phyloP scores from a whole-genome alignment of 2,888 invertebrate species.

The Dermolepida albohirtum region DNA sequence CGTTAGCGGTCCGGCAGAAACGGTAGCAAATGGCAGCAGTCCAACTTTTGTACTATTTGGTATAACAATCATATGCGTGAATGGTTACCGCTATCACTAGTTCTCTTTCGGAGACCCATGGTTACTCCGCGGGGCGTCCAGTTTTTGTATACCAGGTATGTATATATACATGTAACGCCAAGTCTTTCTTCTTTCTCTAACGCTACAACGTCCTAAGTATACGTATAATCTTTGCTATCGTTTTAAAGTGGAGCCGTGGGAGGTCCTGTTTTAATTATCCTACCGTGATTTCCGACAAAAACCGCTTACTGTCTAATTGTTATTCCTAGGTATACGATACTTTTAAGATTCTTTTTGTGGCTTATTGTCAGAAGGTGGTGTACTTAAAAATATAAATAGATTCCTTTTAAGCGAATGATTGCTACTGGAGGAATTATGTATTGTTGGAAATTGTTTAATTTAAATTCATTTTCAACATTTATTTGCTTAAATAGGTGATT shows the following conservation, averaged over 20 bases:
- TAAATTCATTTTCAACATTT: too few relatives aligned
- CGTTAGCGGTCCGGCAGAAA: slow-evolving; percentile 44
- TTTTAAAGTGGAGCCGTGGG: slow-evolving; percentile 48
- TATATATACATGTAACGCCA: slow-evolving; percentile 44
- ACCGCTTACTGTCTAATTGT: slow-evolving; percentile 43
- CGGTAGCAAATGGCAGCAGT: slow-evolving; percentile 50
- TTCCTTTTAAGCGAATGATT: slow-evolving; percentile 6
- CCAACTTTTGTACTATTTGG: slow-evolving; percentile 50
- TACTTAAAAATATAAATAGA: slow-evolving; percentile 26
- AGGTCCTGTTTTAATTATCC: slow-evolving; percentile 50
- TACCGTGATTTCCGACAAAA: slow-evolving; percentile 40
- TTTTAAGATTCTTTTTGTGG: slow-evolving; percentile 32
- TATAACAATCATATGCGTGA: slow-evolving; percentile 52
- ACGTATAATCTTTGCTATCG: slow-evolving; percentile 46
- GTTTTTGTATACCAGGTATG: too few relatives aligned
- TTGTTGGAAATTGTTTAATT: not conserved
- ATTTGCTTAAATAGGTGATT: too few relatives aligned
- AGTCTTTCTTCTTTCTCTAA: slow-evolving; percentile 24
- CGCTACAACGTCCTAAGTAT: slow-evolving; percentile 39
- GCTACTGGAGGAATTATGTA: not conserved
- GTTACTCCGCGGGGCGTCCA: slow-evolving; percentile 46
- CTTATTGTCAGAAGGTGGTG: slow-evolving; percentile 25
- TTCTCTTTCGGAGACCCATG: slow-evolving; percentile 46
- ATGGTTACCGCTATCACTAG: slow-evolving; percentile 49
- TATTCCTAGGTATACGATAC: slow-evolving; percentile 39